Evolutionary conservation across 2,797 vertebrate species (phyloP).

Genomic region (Sylvilagus floridanus): DNA sequence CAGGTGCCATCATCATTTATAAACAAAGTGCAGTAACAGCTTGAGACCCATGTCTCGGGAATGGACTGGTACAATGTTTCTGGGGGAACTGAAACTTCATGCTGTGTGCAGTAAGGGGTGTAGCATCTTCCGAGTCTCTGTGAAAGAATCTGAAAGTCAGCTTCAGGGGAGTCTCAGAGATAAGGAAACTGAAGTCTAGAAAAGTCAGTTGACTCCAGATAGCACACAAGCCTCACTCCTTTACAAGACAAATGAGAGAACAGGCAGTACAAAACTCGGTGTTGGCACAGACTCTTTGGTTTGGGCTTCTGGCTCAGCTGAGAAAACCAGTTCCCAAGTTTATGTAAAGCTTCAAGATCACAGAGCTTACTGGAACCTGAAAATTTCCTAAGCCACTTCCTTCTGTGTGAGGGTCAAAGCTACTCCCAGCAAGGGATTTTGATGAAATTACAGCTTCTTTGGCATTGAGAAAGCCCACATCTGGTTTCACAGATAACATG

Average conservation of each 20-base stretch:
- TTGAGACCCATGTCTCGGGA: background rate
- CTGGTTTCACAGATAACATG: background rate
- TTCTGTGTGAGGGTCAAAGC: background rate
- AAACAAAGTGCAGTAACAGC: conserved; percentile 3
- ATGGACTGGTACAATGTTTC: background rate
- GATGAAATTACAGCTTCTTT: conserved; percentile 43
- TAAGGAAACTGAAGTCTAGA: background rate
- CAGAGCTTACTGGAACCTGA: conserved; percentile 47
- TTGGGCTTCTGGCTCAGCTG: background rate
- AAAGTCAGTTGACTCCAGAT: background rate
- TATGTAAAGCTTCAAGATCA: background rate
- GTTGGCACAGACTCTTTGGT: background rate
- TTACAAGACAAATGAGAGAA: background rate
- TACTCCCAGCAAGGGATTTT: background rate
- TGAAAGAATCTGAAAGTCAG: background rate
- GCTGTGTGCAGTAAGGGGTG: background rate
- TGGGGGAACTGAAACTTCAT: background rate
- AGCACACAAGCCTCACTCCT: background rate
- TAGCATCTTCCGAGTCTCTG: background rate
- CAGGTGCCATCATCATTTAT: background rate
- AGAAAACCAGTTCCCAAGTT: conserved; percentile 43
- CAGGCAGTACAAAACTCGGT: background rate
- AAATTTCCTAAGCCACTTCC: conserved; percentile 16
- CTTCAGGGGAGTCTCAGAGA: background rate
- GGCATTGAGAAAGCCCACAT: conserved; percentile 3